Evolutionary conservation across 2,113 vertebrate genomes (phyloP).

Genomic region (Chroicocephalus ridibundus): DNA sequence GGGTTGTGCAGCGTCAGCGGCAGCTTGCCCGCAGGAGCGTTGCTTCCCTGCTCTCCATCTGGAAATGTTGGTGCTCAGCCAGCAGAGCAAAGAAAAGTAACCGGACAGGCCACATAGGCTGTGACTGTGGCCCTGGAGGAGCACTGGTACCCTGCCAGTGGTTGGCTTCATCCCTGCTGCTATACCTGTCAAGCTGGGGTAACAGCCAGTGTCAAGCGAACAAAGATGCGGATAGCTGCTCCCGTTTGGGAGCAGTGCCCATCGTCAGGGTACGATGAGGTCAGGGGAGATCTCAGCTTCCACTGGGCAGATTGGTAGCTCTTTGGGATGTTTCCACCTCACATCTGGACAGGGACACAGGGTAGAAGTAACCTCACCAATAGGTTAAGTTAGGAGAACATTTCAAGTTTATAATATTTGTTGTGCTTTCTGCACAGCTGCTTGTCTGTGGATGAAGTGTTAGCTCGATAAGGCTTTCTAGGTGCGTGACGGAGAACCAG

Average conservation of each 20-base stretch:
- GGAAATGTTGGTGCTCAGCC: not conserved
- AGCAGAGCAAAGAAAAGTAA: not conserved
- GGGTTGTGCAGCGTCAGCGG: not conserved
- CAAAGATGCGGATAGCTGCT: not conserved
- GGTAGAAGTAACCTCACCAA: not conserved
- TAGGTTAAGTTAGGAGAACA: not conserved
- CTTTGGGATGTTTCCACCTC: not conserved
- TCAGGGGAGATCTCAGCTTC: not conserved
- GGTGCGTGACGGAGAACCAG: not conserved
- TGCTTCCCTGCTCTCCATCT: conserved; percentile 7
- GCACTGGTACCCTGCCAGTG: not conserved
- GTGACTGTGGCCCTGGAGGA: not conserved
- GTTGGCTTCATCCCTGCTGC: not conserved
- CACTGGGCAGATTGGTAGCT: not conserved
- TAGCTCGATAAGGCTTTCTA: not conserved
- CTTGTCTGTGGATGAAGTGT: not conserved
- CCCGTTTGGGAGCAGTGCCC: not conserved
- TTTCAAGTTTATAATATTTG: not conserved
- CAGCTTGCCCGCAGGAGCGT: not conserved
- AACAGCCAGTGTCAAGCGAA: not conserved
- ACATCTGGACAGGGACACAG: not conserved
- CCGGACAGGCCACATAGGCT: not conserved
- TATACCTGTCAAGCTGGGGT: not conserved
- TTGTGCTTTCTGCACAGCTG: not conserved
- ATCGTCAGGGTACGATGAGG: not conserved